phyloP scores from a whole-genome alignment of 2,113 vertebrate species.

The Malurus elegans region DNA sequence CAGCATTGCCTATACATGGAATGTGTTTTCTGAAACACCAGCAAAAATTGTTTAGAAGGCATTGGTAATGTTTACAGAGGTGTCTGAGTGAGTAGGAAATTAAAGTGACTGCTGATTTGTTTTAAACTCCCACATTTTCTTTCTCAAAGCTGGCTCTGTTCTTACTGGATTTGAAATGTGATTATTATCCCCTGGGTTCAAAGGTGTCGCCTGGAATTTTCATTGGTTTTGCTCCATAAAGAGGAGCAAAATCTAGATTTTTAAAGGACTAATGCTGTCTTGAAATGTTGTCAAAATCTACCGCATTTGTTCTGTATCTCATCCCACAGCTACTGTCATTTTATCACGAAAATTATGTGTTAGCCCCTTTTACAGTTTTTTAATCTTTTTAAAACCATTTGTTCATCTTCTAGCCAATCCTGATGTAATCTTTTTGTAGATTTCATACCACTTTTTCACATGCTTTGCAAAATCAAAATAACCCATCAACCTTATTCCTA shows the following conservation, averaged over 20 bases:
- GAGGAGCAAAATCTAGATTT: neutral
- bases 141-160: neutral
- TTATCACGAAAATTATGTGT: neutral
- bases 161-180: neutral
- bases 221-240: neutral
- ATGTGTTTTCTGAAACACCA: neutral
- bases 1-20: neutral
- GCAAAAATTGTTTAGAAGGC: neutral
- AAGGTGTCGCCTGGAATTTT: neutral
- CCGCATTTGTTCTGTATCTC: neutral
- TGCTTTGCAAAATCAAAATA: constrained; percentile 26
- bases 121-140: neutral
- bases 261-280: neutral
- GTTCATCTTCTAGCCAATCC: neutral
- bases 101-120: neutral
- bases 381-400: neutral
- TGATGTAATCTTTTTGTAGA: neutral
- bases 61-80: neutral
- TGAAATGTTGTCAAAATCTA: neutral
- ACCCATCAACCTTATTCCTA: neutral
- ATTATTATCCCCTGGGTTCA: neutral
- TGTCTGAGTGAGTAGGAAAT: neutral
- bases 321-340: neutral
- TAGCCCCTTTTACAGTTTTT: neutral
- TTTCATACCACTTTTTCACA: neutral